phyloP scores from a whole-genome alignment of 2,113 vertebrate genomes.

The Paradisaea rubra region DNA sequence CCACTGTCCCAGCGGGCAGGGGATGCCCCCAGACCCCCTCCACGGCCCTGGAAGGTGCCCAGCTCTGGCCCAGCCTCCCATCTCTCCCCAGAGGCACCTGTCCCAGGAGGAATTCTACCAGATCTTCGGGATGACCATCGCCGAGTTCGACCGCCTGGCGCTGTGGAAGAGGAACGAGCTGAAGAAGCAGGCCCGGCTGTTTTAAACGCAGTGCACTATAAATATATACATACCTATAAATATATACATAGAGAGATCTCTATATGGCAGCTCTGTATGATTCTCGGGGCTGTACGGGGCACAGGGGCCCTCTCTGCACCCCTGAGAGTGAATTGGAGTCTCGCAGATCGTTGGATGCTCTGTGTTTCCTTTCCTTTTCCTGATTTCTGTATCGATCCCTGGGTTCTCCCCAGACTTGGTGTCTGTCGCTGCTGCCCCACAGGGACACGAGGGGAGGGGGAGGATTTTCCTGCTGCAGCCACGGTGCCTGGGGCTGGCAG shows the following conservation, averaged over 20 bases:
- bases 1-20: neutral
- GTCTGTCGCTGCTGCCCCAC: neutral
- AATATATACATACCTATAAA: constrained; percentile 78
- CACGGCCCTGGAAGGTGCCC: accelerated
- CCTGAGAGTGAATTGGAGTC: constrained; percentile 58
- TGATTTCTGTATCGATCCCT: accelerated
- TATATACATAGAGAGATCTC: constrained; percentile 71
- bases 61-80: neutral
- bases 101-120: constrained; percentile 95
- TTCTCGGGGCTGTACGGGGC: constrained; percentile 58
- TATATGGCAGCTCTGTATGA: constrained; percentile 68
- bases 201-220: constrained; percentile 77
- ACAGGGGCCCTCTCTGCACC: constrained; percentile 34
- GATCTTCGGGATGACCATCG: constrained; percentile 94
- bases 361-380: constrained; percentile 30
- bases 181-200: constrained; percentile 96
- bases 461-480: neutral
- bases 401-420: neutral
- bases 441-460: neutral
- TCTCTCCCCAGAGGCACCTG: constrained; percentile 83
- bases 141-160: constrained; percentile 95
- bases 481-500: neutral
- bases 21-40: neutral
- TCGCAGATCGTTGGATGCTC: constrained; percentile 19
- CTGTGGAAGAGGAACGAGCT: constrained; percentile 98